Base-by-base conservation (phyloP, 2,797 vertebrate genomes). In the Sebastes iracundus region DNA sequence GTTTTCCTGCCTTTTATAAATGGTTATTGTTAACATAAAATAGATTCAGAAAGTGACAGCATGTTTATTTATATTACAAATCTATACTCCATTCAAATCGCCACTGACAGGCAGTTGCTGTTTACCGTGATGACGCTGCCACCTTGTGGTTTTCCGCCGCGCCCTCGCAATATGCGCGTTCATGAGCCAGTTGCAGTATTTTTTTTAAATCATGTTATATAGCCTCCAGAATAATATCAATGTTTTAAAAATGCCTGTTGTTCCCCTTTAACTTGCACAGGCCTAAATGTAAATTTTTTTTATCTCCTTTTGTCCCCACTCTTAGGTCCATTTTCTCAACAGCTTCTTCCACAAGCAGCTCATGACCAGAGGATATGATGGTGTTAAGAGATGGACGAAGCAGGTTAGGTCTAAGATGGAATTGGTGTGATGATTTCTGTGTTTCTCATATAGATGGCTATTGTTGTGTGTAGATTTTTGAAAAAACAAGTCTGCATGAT, bases 331-430 rank as follows among this genome's bases (percentile, higher is more conserved):
- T 95, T 99, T 99, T 92, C 97, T 99, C 93, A 99, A 99, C 96
- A 99, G 98, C 93, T 99, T 99, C 96, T 99, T 99, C 94, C 97
- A 99, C 90, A 96, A 96, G 91, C 98, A 99, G 96, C 97, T 99
- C 30, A 97, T 98, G 96, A 97, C 97, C 94, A 99, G 99, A 97
- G 98, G 98, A 83, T 99, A 99, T 73, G 97, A 99, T 70, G 98
- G 98, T 64, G 98, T 99, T 14, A 99, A 97, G 88, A 95, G 98
- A 89, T 99, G 98, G 98, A 99, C 98, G 77, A 99, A 99, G 94
- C 97, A 99, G 98, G 98, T 99, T 0, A 25, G 88, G 1, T 23
- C 6, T 23, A 20, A 60, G 5, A 49, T 22, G 4, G 42, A 69
- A 65, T 6, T 4, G 2, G 16, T 64, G 3, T 55, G 9, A 27